These are phyloP conservation scores for Temnothorax ravouxi DNA, from an alignment of 2,888 invertebrate genomes.

Conservation along the genomic window DNA sequence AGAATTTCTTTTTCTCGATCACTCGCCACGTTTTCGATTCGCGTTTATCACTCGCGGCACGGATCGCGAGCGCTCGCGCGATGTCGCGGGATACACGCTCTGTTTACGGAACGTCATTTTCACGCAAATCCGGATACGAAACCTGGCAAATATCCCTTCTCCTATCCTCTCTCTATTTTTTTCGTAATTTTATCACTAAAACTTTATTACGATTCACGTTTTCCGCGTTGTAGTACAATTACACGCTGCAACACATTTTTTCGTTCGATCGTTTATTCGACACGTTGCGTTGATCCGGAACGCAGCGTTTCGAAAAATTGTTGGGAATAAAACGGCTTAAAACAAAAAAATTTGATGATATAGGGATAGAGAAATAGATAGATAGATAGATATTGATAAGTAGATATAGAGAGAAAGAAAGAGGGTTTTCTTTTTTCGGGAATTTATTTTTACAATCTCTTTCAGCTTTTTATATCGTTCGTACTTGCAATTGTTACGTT, in stretches of 20 bases:
- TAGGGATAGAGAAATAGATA: background rate
- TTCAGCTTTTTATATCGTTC: background rate
- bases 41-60: conserved; percentile 71
- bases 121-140: conserved; percentile 10
- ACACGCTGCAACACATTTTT: conserved; percentile 9
- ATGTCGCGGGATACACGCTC: conserved; percentile 63
- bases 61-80: conserved; percentile 59
- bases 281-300: background rate
- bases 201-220: background rate
- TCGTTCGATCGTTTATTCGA: background rate
- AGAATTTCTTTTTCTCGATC: conserved; percentile 73
- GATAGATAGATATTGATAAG: background rate
- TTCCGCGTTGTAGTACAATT: background rate
- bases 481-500: background rate
- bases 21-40: conserved; percentile 63
- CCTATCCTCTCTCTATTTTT: no score
- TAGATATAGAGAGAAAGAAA: no score
- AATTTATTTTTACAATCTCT: background rate
- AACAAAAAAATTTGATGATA: background rate
- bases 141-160: background rate
- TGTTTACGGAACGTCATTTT: background rate
- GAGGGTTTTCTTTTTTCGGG: background rate
- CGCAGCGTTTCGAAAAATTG: background rate
- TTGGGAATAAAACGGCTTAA: background rate
- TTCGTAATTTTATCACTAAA: conserved; percentile 4